Evolutionary conservation across 2,888 invertebrate species (phyloP), one percentile per base, ranked within the genome.

Genomic region (Hemistola chrysoprasaria): DNA sequence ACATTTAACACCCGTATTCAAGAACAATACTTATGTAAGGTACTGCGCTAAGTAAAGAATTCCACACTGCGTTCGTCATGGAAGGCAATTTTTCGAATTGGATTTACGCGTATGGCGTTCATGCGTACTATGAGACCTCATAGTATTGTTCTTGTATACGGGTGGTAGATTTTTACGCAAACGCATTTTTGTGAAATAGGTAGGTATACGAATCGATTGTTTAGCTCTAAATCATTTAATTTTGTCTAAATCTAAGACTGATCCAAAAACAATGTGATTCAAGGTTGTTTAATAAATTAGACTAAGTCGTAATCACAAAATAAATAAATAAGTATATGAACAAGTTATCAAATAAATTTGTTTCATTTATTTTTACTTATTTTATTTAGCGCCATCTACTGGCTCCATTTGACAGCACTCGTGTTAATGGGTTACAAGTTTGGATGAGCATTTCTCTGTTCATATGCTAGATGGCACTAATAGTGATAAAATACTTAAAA

Each of bases 161-260:
- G n/a, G n/a, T n/a, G n/a, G n/a, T n/a, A n/a, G n/a, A n/a, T n/a
- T n/a, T n/a, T n/a, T n/a, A n/a, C n/a, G n/a, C n/a, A n/a, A n/a
- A n/a, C n/a, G n/a, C n/a, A n/a, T n/a, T n/a, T n/a, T n/a, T n/a
- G n/a, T n/a, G n/a, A n/a, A n/a, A n/a, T n/a, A n/a, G n/a, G n/a
- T n/a, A n/a, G n/a, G n/a, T n/a, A n/a, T n/a, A n/a, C n/a, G n/a
- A n/a, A n/a, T n/a, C n/a, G n/a, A n/a, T n/a, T n/a, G n/a, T n/a
- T n/a, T n/a, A n/a, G n/a, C n/a, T 22, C 8, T 2, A 20, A 6
- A 16, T 16, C 16, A 16, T 16, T 16, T 16, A 21, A 24, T 21
- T 6, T 30, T 33, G 40, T 46, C 46, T 27, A 8, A 30, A 11
- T 3, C 20, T 25, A 53, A 53, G 53, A 53, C 53, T 53, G 51